Percentiles rank a stretch among this genome's conserved stretches.
Conservation (phyloP, 1,140 invertebrate genomes). For the Oncopeltus fasciatus region DNA sequence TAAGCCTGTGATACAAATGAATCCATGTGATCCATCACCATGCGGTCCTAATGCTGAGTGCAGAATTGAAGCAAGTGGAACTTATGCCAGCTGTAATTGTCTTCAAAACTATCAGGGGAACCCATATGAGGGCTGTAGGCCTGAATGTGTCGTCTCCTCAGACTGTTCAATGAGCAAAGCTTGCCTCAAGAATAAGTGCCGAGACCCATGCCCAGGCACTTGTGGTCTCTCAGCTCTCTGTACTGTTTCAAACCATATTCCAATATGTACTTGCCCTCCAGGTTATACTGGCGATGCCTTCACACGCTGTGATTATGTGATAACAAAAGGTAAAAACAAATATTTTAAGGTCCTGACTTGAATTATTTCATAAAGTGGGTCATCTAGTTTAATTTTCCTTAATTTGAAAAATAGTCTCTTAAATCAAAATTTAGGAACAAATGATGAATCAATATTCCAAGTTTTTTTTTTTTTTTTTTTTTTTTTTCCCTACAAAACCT, state of each 20-base stretch:
- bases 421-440: no score
- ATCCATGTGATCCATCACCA: constrained; percentile 54
- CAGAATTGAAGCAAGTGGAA: constrained; percentile 31
- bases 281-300: constrained; percentile 45
- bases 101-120: constrained; percentile 61
- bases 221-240: constrained; percentile 46
- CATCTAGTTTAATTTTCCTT: no score
- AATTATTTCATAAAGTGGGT: no score
- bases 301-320: constrained; percentile 32
- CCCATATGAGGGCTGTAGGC: constrained; percentile 57
- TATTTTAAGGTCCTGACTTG: no score
- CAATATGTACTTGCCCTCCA: constrained; percentile 53
- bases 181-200: constrained; percentile 64
- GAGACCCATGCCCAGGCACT: constrained; percentile 65
- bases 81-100: constrained; percentile 48
- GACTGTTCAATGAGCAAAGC: constrained; percentile 62
- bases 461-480: no score
- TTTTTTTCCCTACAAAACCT: no score
- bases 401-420: no score
- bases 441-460: no score
- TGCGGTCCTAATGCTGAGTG: constrained; percentile 60
- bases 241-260: constrained; percentile 50
- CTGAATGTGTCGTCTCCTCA: constrained; percentile 63
- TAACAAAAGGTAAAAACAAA: constrained; percentile 9
- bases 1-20: constrained; percentile 17